A percentile compares a stretch with the other conserved stretches of the same genome.
Evolutionary conservation across 2,888 invertebrate genomes (phyloP).

Genomic region (Antitype chi): DNA sequence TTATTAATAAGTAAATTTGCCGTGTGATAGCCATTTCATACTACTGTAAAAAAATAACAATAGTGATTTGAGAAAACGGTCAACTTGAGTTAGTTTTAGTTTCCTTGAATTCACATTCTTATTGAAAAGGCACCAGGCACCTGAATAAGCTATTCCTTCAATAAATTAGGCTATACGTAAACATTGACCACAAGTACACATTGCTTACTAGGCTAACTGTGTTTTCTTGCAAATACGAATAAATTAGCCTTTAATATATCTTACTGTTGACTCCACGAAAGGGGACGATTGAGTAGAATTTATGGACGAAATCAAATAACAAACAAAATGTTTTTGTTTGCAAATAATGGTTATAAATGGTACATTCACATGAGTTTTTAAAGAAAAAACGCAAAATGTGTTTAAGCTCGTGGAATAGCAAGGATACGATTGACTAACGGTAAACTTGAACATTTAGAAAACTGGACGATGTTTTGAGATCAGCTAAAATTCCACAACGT

Average conservation of each 20-base stretch:
- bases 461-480: too few relatives aligned
- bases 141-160: neutral
- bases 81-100: too few relatives aligned
- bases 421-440: neutral
- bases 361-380: neutral
- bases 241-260: slow-evolving; percentile 59
- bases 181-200: slow-evolving; percentile 49
- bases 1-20: too few relatives aligned
- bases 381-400: neutral
- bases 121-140: too few relatives aligned
- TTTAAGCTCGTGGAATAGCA: neutral
- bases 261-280: slow-evolving; percentile 42
- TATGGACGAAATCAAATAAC: slow-evolving; percentile 57
- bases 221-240: slow-evolving; percentile 61
- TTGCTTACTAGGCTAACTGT: slow-evolving; percentile 44
- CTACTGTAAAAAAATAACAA: too few relatives aligned
- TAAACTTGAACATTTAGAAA: neutral
- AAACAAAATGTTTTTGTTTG: slow-evolving; percentile 34
- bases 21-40: too few relatives aligned
- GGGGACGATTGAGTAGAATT: slow-evolving; percentile 46
- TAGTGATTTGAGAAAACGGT: too few relatives aligned
- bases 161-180: slow-evolving; percentile 52
- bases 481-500: too few relatives aligned
- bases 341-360: neutral
- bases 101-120: too few relatives aligned